Conservation (phyloP, 2,797 vertebrate genomes). For the Gobionotothen gibberifrons region DNA sequence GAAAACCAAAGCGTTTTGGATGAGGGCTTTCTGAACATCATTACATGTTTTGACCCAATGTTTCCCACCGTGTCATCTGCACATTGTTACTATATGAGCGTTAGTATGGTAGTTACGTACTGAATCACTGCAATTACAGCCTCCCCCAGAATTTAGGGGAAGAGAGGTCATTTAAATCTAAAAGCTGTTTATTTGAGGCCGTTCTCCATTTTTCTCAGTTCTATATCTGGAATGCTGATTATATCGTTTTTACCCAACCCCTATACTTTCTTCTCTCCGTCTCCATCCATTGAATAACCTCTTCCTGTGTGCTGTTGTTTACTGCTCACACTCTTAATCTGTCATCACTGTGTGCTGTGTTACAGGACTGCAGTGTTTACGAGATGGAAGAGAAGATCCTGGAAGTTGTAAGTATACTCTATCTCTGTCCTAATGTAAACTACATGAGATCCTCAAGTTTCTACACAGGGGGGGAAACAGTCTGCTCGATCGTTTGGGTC, state of each 20-base stretch:
- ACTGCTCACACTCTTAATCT: conserved; percentile 57
- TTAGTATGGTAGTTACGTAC: conserved; percentile 39
- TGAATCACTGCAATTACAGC: conserved; percentile 68
- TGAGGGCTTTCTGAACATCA: conserved; percentile 20
- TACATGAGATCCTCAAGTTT: conserved; percentile 29
- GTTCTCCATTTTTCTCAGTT: conserved; percentile 59
- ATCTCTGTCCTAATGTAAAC: conserved; percentile 28
- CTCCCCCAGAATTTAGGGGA: conserved; percentile 54
- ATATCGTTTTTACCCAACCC: conserved; percentile 57
- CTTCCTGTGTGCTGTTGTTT: conserved; percentile 44
- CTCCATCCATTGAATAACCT: conserved; percentile 35
- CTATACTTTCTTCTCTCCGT: conserved; percentile 57
- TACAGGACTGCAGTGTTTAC: conserved; percentile 93
- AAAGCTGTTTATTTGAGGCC: conserved; percentile 78
- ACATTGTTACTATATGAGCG: conserved; percentile 27
- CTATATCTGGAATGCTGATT: conserved; percentile 74
- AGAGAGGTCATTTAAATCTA: conserved; percentile 67
- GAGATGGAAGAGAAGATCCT: conserved; percentile 98
- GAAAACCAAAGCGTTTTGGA: conserved; percentile 25
- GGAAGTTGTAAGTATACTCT: conserved; percentile 89
- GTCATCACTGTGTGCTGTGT: conserved; percentile 61
- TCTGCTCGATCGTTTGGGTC: conserved; percentile 27
- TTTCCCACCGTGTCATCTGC: conserved; percentile 19
- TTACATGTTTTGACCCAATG: conserved; percentile 11
- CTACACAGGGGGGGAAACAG: background rate